Evolutionary conservation across 2,888 invertebrate species (phyloP), one percentile per base, ranked within the genome.

Genomic region (Eudemis profundana): DNA sequence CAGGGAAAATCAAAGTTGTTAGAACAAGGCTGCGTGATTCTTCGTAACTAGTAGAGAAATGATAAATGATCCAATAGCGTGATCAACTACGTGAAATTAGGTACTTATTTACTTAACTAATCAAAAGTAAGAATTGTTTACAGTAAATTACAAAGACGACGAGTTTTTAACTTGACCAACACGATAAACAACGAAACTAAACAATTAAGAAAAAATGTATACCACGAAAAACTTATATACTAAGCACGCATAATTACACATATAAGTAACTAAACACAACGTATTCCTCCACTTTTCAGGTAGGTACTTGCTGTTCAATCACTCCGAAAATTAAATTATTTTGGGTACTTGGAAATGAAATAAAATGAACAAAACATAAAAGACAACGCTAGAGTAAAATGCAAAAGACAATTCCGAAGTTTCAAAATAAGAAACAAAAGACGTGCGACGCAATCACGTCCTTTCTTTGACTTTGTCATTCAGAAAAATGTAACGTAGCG

Each of bases 41-140:
- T 50, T n/a, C 15, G 27, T 61, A 33, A 19, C 42, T 53, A 27
- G 53, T 54, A 56, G 14, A 29, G 46, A 40, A 40, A 62, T 62
- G 54, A 62, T 56, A 47, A 40, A 62, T 62, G 27, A 47, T 27
- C 38, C 14, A 47, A 62, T 62, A 47, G 62, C 62, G 54, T 62
- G 62, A 54, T 14, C 12, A 14, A 10, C 46, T 15, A 29, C 10
- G 49, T 29, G 49, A 23, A 12, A n/a, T 15, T 23, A 44, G 21
- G 36, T 54, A 17, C 42, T 44, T 53, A 44, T 29, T 56, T 44
- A 27, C 12, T 53, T 44, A 33, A 0, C 8, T 2, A 61, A 61
- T 51, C 49, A 40, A 42, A 23, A 60, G n/a, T n/a, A n/a, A n/a
- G n/a, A n/a, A n/a, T n/a, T n/a, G n/a, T n/a, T n/a, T n/a, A n/a